These are phyloP conservation scores for Hirtodrosophila confusa DNA, from an alignment of 2,888 invertebrate genomes.

Conservation along the genomic window DNA sequence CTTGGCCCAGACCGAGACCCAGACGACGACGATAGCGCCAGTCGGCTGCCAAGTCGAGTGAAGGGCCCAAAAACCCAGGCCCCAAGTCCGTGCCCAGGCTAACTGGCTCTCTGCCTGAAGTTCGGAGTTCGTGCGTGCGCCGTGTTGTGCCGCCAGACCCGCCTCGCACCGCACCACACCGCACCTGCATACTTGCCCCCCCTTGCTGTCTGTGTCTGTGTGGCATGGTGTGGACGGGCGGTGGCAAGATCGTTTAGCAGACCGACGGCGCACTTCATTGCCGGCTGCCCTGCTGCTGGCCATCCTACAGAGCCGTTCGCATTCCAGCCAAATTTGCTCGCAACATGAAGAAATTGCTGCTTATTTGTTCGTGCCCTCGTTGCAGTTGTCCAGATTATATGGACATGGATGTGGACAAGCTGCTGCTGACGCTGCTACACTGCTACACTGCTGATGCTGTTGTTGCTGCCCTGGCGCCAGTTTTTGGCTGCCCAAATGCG, in stretches of 20 bases:
- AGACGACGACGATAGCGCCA: constrained; percentile 62
- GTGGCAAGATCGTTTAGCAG: constrained; percentile 80
- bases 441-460: constrained; percentile 2
- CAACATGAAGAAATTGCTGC: constrained; percentile 78
- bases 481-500: constrained; percentile 77
- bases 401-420: constrained; percentile 51
- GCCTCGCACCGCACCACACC: no score
- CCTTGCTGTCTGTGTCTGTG: constrained; percentile 45
- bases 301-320: constrained; percentile 26
- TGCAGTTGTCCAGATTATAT: constrained; percentile 72
- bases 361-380: constrained; percentile 72
- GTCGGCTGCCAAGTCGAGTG: constrained; percentile 59
- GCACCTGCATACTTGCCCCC: not conserved
- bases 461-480: constrained; percentile 78
- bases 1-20: constrained; percentile 40
- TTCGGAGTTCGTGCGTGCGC: constrained; percentile 75
- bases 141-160: constrained; percentile 9
- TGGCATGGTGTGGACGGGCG: constrained; percentile 79
- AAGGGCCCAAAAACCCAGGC: constrained; percentile 40
- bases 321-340: constrained; percentile 78
- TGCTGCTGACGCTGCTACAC: constrained; percentile 19
- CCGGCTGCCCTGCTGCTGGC: constrained; percentile 25
- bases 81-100: constrained; percentile 25
- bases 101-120: constrained; percentile 51
- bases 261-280: constrained; percentile 76